Evolutionary conservation across 1,140 invertebrate genomes (phyloP), one percentile per base, ranked within the genome.

Genomic region (Camponotus floridanus): DNA sequence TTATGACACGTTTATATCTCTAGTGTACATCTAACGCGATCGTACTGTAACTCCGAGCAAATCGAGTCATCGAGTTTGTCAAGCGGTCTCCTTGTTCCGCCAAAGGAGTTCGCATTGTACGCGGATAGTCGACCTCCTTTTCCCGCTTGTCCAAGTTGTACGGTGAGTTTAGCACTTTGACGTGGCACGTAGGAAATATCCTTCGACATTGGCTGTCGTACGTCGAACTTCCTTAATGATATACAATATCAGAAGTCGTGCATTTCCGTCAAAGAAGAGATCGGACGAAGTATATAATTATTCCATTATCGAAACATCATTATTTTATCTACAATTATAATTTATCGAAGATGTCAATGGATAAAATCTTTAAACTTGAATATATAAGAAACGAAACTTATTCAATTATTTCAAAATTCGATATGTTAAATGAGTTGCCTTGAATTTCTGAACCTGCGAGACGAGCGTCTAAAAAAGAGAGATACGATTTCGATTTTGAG

Each of bases 21-120:
- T 71, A 73, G 59, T 48, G 73, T 65, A 67, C 26, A 26, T 87
- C 80, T 89, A 80, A 70, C 57, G 57, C 67, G 73, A 87, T 85
- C 86, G 80, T 85, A 62, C 48, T 71, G 64, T 55, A 67, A 51
- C 70, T 86, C 68, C 61, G 45, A 80, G 76, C 55, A 89, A 89
- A 89, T 88, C 68, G 80, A 45, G 76, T 89, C 86, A 81, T 88
- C 86, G 88, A 89, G 88, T 78, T 81, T 74, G 79, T 76, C 78
- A 70, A 67, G 62, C 61, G 68, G 76, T 70, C 85, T 86, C 81
- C 83, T 85, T 89, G 86, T 87, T 79, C 73, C 21, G 39, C 42
- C 33, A 85, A 70, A 55, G 55, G 65, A 36, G 62, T 42, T 70
- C 70, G 57, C 18, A 61, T 36, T 39, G 21, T 39, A 59, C 57